A percentile compares a stretch with the other conserved stretches of the same genome.
These are phyloP conservation scores for Microcebus tavaratra DNA, from an alignment of 2,113 vertebrate genomes.

Conservation along the genomic window DNA sequence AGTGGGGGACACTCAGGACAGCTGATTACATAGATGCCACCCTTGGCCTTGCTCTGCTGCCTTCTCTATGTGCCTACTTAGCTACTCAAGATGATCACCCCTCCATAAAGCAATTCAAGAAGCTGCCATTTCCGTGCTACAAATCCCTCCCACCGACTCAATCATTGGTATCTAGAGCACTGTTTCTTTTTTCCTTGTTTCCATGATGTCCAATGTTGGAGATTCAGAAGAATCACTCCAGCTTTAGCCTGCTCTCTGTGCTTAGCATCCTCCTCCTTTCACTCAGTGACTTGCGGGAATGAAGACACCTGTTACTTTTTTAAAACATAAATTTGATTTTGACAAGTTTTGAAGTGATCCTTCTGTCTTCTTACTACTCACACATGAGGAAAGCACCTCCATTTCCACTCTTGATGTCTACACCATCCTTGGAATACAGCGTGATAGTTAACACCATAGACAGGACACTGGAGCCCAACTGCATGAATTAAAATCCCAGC, in stretches of 20 bases:
- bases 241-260: neutral
- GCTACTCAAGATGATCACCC: neutral
- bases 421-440: neutral
- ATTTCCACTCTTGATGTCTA: neutral
- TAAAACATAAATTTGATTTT: slow-evolving; percentile 3
- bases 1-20: neutral
- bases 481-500: neutral
- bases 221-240: neutral
- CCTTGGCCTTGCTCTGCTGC: neutral
- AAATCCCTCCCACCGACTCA: neutral
- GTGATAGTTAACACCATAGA: neutral
- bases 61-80: neutral
- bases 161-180: neutral
- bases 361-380: neutral
- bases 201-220: neutral
- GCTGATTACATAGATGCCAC: neutral
- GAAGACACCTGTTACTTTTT: slow-evolving; percentile 6
- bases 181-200: neutral
- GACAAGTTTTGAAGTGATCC: neutral
- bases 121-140: neutral
- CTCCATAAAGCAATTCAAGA: neutral
- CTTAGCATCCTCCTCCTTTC: neutral
- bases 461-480: neutral
- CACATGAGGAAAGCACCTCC: neutral
- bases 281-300: neutral